Evolutionary conservation across 2,113 vertebrate genomes (phyloP), one percentile per base, ranked within the genome.

Genomic region (Pao palembangensis): DNA sequence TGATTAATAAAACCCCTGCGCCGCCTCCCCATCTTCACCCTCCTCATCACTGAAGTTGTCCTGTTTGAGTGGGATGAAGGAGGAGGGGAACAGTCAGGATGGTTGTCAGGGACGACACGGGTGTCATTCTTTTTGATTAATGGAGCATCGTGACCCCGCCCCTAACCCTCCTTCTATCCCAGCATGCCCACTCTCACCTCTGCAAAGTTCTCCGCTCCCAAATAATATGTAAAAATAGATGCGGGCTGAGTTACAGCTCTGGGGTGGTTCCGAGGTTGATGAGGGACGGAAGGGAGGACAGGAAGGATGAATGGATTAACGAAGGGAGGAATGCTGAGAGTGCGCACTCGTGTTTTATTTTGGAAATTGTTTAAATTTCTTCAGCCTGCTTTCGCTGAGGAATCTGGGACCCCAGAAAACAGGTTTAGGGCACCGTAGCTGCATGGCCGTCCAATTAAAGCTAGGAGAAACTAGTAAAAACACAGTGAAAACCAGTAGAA

Each of bases 81-180:
- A 69, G 72, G 76, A 76, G 79, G 61, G 58, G 81, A 67, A 57
- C 61, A 73, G 85, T 79, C 86, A 87, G 75, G 80, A 82, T 83
- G 84, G 79, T 92, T 92, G 92, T 94, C 92, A 93, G 78, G 88
- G 83, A 89, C 80, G 88, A 92, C 83, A 86, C 92, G 80, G 71
- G 90, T 94, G 93, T 94, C 93, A 94, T 89, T 93, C 84, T 85
- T 86, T 91, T 93, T 96, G 94, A 98, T 96, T 95, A 94, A 95
- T 93, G 92, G 91, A 83, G 89, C 91, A 88, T 90, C 88, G 88
- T 90, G 89, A 94, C 81, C 87, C 85, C 74, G 71, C 85, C 81
- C 72, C 78, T 68, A 78, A 81, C 65, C 79, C 69, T 54, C 79
- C 71, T 64, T 64, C 71, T 78, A 71, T 73, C 71, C 75, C 73